Base-by-base conservation (phyloP, 2,888 invertebrate genomes). In the Zhengitettix transpicula region DNA sequence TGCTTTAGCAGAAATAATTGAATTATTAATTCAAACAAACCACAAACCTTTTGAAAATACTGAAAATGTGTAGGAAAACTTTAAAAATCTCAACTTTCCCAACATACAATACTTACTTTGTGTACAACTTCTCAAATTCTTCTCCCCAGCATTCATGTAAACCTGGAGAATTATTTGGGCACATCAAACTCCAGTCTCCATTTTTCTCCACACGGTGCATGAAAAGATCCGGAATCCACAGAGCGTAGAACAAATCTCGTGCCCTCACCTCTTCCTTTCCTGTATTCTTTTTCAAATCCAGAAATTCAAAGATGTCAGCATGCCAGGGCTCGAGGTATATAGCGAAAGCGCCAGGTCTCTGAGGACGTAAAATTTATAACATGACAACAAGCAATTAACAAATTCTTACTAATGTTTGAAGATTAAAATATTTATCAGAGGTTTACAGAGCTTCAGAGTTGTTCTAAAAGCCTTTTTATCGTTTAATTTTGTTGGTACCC, bases 291-390 rank as follows among this genome's bases (percentile, higher is more conserved):
- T 88, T 92, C 57, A 97, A 76, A 71, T 97, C 90, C 57, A 99
- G 75, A 74, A 97, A 99, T 62, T 94, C 94, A 71, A 96, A 92
- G 61, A 99, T 79, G 72, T 99, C 98, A 0, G 93, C 87, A 75
- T 99, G 99, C 99, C 99, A 99, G 0, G 99, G 99, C 73, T 99
- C 99, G 58, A 99, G 74, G 70, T 99, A 99, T 63, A 99, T 84
- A 15, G 99, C 96, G 76, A 98, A 96, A 5, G 97, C 97, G 28
- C 98, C 98, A 1, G 97, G 97, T 63, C 97, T 77, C 79, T 81
- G 52, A 54, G 55, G 52, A 40, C 16, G 10, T n/a, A 12, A 15
- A 42, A 56, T 28, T 28, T 7, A 28, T 28, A 28, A 28, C 2
- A 28, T 28, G 28, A 7, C 7, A 28, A 28, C 28, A 28, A 28